Conservation (phyloP, 2,797 vertebrate species). For the Sebastes dallii region DNA sequence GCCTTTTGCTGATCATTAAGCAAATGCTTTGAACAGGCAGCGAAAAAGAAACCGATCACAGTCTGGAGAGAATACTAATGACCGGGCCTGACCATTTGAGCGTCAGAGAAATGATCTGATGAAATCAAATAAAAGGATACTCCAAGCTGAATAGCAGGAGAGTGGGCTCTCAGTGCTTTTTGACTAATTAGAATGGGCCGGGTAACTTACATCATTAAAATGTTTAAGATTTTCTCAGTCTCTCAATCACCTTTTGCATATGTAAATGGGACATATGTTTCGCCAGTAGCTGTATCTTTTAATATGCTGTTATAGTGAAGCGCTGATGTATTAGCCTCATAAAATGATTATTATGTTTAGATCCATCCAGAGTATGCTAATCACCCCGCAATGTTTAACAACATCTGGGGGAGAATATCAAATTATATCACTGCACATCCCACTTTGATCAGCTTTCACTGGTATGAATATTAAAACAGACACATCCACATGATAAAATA, state of each 20-base stretch:
- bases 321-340: slow-evolving; percentile 73
- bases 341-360: slow-evolving; percentile 71
- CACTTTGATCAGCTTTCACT: slow-evolving; percentile 42
- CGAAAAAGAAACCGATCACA: slow-evolving; percentile 46
- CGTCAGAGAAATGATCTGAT: slow-evolving; percentile 32
- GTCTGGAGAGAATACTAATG: slow-evolving; percentile 54
- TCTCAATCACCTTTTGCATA: slow-evolving; percentile 64
- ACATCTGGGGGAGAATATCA: slow-evolving; percentile 68
- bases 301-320: slow-evolving; percentile 57
- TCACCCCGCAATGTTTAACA: slow-evolving; percentile 58
- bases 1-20: slow-evolving; percentile 66
- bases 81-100: slow-evolving; percentile 33
- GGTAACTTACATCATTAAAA: slow-evolving; percentile 52
- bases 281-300: slow-evolving; percentile 64
- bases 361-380: slow-evolving; percentile 58
- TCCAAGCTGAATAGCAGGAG: slow-evolving; percentile 14
- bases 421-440: slow-evolving; percentile 37
- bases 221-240: slow-evolving; percentile 51
- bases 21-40: slow-evolving; percentile 52
- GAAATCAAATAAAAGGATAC: slow-evolving; percentile 43
- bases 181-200: slow-evolving; percentile 26
- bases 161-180: slow-evolving; percentile 17
- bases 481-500: slow-evolving; percentile 65
- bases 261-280: slow-evolving; percentile 77
- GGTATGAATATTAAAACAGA: slow-evolving; percentile 63